Evolutionary conservation across 2,888 invertebrate species (phyloP).

Genomic region (Clistopyga incitator): DNA sequence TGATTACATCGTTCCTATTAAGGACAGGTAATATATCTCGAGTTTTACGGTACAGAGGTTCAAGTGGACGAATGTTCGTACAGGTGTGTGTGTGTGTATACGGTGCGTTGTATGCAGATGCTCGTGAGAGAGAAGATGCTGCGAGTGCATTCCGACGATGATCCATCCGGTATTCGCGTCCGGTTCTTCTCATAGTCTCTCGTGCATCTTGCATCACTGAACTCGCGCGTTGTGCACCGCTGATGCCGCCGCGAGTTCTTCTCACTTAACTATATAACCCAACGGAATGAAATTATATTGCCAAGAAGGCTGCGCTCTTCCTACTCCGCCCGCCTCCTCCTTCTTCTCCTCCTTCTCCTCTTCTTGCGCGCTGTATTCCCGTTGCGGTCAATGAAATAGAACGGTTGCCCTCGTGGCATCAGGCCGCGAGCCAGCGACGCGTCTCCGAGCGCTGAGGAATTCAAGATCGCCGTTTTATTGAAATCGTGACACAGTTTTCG

Average conservation of each 20-base stretch:
- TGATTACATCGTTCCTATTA: neutral
- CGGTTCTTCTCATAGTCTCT: slow-evolving; percentile 59
- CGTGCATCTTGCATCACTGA: slow-evolving; percentile 59
- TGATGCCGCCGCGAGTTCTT: slow-evolving; percentile 8
- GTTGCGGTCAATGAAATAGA: slow-evolving; percentile 68
- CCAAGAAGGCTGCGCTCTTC: slow-evolving; percentile 14
- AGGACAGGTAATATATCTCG: neutral
- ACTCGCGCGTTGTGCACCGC: slow-evolving; percentile 34
- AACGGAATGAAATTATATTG: slow-evolving; percentile 55
- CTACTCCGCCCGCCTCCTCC: neutral
- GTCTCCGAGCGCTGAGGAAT: slow-evolving; percentile 46
- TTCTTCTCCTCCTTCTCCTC: neutral
- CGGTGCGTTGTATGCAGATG: slow-evolving; percentile 4
- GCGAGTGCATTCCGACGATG: slow-evolving; percentile 57
- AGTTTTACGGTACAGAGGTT: slow-evolving; percentile 4
- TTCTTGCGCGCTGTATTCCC: slow-evolving; percentile 51
- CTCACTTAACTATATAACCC: slow-evolving; percentile 39
- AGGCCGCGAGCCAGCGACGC: slow-evolving; percentile 27
- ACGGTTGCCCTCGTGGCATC: slow-evolving; percentile 58
- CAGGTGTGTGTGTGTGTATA: neutral
- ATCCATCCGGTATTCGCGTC: slow-evolving; percentile 64
- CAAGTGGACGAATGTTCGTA: neutral
- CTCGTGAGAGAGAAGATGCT: slow-evolving; percentile 39
- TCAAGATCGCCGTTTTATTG: slow-evolving; percentile 64
- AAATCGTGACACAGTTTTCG: slow-evolving; percentile 63